Conservation (phyloP, 37 sponge, comb jelly and placozoan genomes). For the Oopsacas minuta region DNA sequence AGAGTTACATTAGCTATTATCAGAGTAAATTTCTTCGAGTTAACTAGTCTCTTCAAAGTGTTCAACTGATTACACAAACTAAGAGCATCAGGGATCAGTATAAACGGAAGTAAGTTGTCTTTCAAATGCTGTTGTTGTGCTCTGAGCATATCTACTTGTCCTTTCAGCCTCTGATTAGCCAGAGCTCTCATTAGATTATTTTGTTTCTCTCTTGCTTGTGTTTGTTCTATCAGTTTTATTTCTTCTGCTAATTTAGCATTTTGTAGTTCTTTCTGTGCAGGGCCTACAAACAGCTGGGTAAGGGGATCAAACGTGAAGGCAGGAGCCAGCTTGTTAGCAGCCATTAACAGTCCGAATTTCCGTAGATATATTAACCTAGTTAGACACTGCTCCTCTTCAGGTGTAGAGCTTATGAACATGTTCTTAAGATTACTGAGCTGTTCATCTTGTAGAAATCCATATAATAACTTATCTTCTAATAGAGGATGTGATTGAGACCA, state of each 20-base stretch:
- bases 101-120: conserved; percentile 42
- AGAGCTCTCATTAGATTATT: conserved; percentile 70
- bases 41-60: conserved; percentile 55
- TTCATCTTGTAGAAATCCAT: background rate
- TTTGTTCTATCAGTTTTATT: conserved; percentile 27
- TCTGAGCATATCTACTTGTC: conserved; percentile 49
- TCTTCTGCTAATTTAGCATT: conserved; percentile 23
- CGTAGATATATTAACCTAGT: conserved; percentile 37
- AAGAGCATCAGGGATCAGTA: conserved; percentile 64
- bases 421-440: background rate
- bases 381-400: conserved; percentile 25
- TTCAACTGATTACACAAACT: conserved; percentile 60
- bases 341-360: conserved; percentile 59
- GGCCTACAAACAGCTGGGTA: conserved; percentile 39
- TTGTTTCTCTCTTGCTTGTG: conserved; percentile 35
- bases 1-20: conserved; percentile 40
- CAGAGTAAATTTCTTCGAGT: conserved; percentile 52
- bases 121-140: conserved; percentile 26
- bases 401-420: background rate
- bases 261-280: conserved; percentile 39
- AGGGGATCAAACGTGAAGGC: conserved; percentile 34
- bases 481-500: conserved; percentile 21
- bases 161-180: conserved; percentile 48
- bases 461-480: conserved; percentile 1
- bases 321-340: conserved; percentile 45